phyloP scores from a whole-genome alignment of 2,797 vertebrate genomes.

The Sorex maritimensis region DNA sequence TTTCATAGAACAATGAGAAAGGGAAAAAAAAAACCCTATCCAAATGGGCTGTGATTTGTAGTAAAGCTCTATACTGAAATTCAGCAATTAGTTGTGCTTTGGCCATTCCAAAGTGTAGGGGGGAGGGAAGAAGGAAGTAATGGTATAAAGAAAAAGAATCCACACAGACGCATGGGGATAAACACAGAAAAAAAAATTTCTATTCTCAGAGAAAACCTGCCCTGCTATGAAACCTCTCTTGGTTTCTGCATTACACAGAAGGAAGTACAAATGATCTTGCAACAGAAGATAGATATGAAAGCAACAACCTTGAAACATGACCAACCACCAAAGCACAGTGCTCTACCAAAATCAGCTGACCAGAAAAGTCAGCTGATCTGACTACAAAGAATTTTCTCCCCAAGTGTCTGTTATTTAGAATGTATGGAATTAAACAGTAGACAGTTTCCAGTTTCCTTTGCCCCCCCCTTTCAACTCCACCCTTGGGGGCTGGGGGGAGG shows the following conservation, averaged over 20 bases:
- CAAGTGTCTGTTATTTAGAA: not conserved
- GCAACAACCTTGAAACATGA: not conserved
- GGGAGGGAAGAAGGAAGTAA: conserved; percentile 34
- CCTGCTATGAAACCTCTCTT: conserved; percentile 47
- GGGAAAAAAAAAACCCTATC: conserved; percentile 64
- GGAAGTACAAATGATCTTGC: conserved; percentile 31
- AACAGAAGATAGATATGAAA: not conserved
- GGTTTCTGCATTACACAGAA: not conserved
- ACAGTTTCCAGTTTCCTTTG: too few species aligned
- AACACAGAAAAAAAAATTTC: not conserved
- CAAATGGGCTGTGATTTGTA: conserved; percentile 50
- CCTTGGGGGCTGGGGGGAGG: too few species aligned
- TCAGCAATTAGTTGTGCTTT: conserved; percentile 48
- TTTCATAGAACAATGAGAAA: conserved; percentile 55
- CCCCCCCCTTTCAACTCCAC: too few species aligned
- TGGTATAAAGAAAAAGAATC: not conserved
- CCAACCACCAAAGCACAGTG: not conserved
- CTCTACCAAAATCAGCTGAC: not conserved
- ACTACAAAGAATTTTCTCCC: not conserved
- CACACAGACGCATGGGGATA: not conserved
- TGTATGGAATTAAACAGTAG: too few species aligned
- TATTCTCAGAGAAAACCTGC: conserved; percentile 64
- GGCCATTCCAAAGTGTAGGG: not conserved
- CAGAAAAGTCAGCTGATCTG: not conserved
- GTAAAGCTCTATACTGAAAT: conserved; percentile 64